Base-by-base conservation (phyloP, 2,113 vertebrate species). In the Varanus salvator region DNA sequence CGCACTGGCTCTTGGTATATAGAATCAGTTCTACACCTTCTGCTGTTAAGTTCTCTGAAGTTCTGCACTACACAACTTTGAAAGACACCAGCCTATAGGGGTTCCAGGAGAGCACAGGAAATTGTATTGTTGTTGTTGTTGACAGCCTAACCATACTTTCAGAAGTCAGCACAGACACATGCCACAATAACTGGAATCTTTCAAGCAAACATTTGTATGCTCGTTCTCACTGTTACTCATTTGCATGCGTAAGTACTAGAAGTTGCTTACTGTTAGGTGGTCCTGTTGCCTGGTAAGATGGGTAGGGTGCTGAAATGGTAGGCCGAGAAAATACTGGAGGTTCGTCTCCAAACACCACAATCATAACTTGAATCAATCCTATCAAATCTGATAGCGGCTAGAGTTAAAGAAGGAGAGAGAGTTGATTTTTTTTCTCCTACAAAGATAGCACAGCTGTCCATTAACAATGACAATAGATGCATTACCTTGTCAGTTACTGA, bases 281-380 rank as follows among this genome's bases (percentile, higher is more conserved):
- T 92, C 99, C 99, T 14, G 98, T 97, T 77, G 99, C 98, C 93
- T 98, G 98, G 94, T 99, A 99, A 0, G 98, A 94, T 80, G 98
- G 98, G 91, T 98, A 99, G 23, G 98, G 96, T 5, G 98, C 96
- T 84, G 99, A 98, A 90, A 98, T 91, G 1, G 98, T 98, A 11
- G 99, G 98, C 5, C 99, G 98, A 64, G 99, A 99, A 95, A 99
- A 99, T 83, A 99, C 99, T 0, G 99, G 99, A 83, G 99, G 99
- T 85, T 99, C 99, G 7, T 99, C 99, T 87, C 98, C 99, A 96
- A 99, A 99, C 87, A 99, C 98, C 87, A 99, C 98, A 83, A 99
- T 99, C 98, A 99, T 99, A 93, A 99, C 98, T 95, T 99, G 99
- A 95, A 99, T 99, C 92, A 99, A 97, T 25, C 98, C 98, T 74